Base-by-base conservation (phyloP, 2,797 vertebrate species). In the Salarias fasciatus region DNA sequence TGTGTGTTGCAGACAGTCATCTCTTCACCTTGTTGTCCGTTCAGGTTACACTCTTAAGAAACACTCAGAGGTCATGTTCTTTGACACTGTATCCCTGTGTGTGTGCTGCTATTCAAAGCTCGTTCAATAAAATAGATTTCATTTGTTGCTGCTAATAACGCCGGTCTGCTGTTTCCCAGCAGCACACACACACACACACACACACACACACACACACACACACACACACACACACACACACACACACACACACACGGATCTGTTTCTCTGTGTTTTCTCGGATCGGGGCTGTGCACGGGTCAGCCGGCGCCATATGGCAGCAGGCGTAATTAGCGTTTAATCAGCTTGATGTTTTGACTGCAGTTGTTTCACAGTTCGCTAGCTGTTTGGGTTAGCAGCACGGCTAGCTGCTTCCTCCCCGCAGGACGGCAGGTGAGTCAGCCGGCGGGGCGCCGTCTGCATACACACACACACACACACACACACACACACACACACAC, bases 311-410 rank as follows among this genome's bases (percentile, higher is more conserved):
- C 89, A 89, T 91, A 92, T 92, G 90, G 87, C 82, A 74, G 62
- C 63, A 69, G 72, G 63, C 42, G 55, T 88, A 90, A 91, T 93
- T 91, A 92, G 80, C 51, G 35, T 83, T 82, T 89, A 85, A 91
- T 90, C 75, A 61, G 79, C 86, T 73, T 42, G 49, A 77, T 92
- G 88, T 90, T 91, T 90, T 92, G 91, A 92, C 91, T 89, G 80
- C 83, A 75, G 77, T 86, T 85, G 88, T 88, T 92, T 91, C 84
- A 90, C 91, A 91, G 90, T 91, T 91, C 85, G 84, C 73, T 86
- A 82, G 71, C 77, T 79, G 84, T 85, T 77, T 75, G 75, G 81
- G 81, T 83, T 85, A 83, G 77, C 76, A 47, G 61, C n/a, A 68
- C 79, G 80, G 75, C 64, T 83, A 72, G 83, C 81, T 80, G 59